These are phyloP conservation scores for Cetonia aurata DNA, from an alignment of 2,888 invertebrate species.

Conservation along the genomic window DNA sequence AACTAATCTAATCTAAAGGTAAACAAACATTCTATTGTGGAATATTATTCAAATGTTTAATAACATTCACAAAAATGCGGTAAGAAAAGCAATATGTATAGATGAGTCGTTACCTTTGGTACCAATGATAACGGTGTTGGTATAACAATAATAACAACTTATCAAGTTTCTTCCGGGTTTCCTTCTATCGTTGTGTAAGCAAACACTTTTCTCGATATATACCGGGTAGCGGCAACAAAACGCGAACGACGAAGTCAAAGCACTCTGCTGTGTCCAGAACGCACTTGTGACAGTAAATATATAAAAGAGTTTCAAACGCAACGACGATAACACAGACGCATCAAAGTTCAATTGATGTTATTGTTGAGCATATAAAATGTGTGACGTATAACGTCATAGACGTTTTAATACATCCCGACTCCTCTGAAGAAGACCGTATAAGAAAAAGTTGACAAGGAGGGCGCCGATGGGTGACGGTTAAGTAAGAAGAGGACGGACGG, in stretches of 20 bases:
- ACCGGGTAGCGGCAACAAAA: conserved; percentile 10
- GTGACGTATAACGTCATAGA: conserved; percentile 12
- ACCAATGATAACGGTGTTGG: conserved; percentile 39
- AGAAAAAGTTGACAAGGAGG: conserved; percentile 3
- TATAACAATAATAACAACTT: conserved; percentile 23
- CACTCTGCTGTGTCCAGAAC: conserved; percentile 3
- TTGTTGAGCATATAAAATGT: conserved; percentile 33
- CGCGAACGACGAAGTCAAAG: conserved; percentile 18
- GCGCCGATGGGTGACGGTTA: conserved; percentile 11
- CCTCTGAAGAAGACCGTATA: not conserved
- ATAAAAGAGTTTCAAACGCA: not conserved
- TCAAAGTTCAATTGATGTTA: conserved; percentile 37
- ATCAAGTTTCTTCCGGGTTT: conserved; percentile 26
- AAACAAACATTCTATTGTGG: no score
- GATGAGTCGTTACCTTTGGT: conserved; percentile 25
- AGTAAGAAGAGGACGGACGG: conserved; percentile 27
- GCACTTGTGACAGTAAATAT: conserved; percentile 2
- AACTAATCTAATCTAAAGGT: no score
- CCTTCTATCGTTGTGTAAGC: conserved; percentile 12
- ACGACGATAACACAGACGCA: conserved; percentile 2
- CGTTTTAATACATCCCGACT: conserved; percentile 21
- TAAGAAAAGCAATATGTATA: not conserved
- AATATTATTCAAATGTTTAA: not conserved
- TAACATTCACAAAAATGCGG: not conserved
- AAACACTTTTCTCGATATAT: conserved; percentile 1